Evolutionary conservation across 2,888 invertebrate genomes (phyloP).

Genomic region (Phyto melanocephala): DNA sequence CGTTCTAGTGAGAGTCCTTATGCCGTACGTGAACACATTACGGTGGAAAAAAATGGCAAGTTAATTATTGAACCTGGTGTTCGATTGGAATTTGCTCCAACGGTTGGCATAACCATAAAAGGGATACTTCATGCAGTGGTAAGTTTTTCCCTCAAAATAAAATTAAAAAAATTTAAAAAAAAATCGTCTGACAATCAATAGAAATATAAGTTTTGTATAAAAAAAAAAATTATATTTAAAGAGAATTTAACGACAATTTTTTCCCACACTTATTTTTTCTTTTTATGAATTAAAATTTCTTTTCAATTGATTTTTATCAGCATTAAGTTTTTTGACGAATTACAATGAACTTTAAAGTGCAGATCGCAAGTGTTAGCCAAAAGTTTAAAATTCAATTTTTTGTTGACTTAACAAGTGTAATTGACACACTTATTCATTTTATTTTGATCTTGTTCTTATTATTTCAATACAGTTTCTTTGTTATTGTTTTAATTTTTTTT

Average conservation of each 20-base stretch:
- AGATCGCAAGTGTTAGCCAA: no score
- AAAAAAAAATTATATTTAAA: no score
- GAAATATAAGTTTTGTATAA: no score
- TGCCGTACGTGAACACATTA: conserved; percentile 87
- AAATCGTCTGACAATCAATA: no score
- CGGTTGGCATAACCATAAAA: conserved; percentile 94
- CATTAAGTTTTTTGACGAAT: no score
- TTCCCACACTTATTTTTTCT: no score
- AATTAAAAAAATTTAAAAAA: no score
- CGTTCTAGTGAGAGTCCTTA: conserved; percentile 84
- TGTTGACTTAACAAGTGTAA: conserved; percentile 28
- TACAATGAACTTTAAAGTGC: no score
- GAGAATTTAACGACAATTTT: no score
- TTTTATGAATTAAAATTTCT: no score
- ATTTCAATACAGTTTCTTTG: conserved; percentile 6
- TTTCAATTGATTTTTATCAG: no score
- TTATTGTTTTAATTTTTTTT: conserved; percentile 2
- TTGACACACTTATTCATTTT: conserved; percentile 50
- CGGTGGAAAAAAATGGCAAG: conserved; percentile 88
- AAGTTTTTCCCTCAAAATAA: conserved; percentile 80
- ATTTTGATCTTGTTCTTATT: conserved; percentile 16
- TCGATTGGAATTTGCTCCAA: conserved; percentile 92
- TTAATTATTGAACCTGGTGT: conserved; percentile 94
- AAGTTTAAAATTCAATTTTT: no score
- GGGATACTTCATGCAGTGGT: conserved; percentile 94